These are phyloP conservation scores for Hipposideros armiger DNA, from an alignment of 2,113 vertebrate genomes.

Conservation along the genomic window DNA sequence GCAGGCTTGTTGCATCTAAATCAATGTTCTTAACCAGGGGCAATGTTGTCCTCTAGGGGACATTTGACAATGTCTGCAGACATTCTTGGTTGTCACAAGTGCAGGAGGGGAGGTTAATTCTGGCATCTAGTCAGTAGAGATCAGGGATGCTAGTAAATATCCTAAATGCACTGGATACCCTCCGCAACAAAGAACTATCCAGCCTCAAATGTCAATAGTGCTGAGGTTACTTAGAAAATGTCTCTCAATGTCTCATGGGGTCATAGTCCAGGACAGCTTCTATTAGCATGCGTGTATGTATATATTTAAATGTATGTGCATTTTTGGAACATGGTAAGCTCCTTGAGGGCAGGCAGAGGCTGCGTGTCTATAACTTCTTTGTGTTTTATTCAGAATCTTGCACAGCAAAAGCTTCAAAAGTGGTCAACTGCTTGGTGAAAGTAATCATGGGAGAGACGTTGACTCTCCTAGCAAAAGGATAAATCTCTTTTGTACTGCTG, in stretches of 20 bases:
- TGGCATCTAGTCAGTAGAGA: not conserved
- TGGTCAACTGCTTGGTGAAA: not conserved
- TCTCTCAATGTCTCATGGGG: not conserved
- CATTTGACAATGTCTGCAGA: not conserved
- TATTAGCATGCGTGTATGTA: not conserved
- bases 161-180: not conserved
- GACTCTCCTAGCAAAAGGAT: not conserved
- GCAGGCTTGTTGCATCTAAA: not conserved
- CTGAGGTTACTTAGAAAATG: not conserved
- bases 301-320: not conserved
- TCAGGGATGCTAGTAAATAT: not conserved
- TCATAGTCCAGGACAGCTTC: not conserved
- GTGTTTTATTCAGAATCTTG: not conserved
- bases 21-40: not conserved
- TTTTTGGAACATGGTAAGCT: not conserved
- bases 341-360: not conserved
- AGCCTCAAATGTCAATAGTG: not conserved
- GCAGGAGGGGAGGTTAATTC: not conserved
- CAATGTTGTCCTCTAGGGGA: not conserved
- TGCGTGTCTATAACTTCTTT: not conserved
- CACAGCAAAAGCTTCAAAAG: not conserved
- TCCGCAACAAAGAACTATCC: not conserved
- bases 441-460: not conserved
- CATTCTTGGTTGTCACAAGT: not conserved
- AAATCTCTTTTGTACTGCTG: not conserved